Evolutionary conservation across 2,113 vertebrate species (phyloP), one percentile per base, ranked within the genome.

Genomic region (Crotalus horridus): DNA sequence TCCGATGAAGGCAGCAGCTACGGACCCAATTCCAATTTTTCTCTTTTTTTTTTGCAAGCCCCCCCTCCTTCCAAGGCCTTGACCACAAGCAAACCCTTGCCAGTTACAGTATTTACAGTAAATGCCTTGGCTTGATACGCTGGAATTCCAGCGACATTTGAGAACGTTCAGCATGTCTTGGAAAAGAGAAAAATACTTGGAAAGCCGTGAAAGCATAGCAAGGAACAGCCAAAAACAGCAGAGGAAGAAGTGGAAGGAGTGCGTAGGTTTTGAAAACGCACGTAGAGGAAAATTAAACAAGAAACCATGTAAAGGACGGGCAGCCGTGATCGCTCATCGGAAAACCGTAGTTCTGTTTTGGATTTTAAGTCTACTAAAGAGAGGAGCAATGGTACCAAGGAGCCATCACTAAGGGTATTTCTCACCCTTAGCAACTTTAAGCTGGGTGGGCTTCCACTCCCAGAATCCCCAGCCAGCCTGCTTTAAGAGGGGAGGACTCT

Each of bases 231-330:
- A 89, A 90, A 89, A 39, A 55, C 29, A 56, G 88, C 88, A 87
- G n/a, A 74, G 91, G 13, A 0, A 15, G 29, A 58, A 87, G 53
- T 13, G 87, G 43, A 17, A 12, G 17, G 23, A 39, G 4, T 3
- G 20, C 0, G 12, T 33, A 87, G 86, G 51, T 64, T 15, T 43
- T 15, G 17, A 93, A 92, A 24, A 39, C 53, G 7, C 88, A 51
- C 74, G 11, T n/a, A 93, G 17, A 91, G 48, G 59, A 74, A 93
- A 94, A 92, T 10, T 88, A 89, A 88, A 86, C 15, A 89, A 9
- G 11, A 39, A 48, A 11, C 26, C 20, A 43, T 0, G 39, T 51
- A 1, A 5, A 26, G 64, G 4, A 26, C 6, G 24, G 26, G 74
- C 13, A 24, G 23, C 55, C 55, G 1, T 8, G 86, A 39, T 26